These are phyloP conservation scores for Macrotis lagotis DNA, from an alignment of 2,113 vertebrate genomes.

Conservation along the genomic window DNA sequence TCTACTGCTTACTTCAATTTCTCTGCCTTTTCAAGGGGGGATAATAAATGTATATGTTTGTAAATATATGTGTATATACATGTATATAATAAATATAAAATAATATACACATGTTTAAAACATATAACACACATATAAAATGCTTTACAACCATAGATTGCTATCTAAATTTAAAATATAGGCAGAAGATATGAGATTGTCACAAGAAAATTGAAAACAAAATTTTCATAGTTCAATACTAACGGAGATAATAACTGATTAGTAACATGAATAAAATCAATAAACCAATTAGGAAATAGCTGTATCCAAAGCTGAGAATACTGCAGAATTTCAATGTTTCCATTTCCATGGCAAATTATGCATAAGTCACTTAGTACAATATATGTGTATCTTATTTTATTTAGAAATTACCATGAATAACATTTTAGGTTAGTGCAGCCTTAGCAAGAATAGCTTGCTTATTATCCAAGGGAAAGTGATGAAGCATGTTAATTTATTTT, in stretches of 20 bases:
- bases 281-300: not conserved
- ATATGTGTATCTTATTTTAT: not conserved
- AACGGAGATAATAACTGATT: not conserved
- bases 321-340: not conserved
- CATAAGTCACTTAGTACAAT: not conserved
- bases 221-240: not conserved
- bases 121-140: not conserved
- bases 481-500: not conserved
- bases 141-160: not conserved
- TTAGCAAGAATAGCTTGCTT: not conserved
- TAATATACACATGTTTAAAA: too few relatives aligned
- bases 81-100: too few relatives aligned
- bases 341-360: not conserved
- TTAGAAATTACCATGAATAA: not conserved
- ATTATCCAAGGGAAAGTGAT: not conserved
- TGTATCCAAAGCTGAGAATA: not conserved
- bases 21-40: not conserved
- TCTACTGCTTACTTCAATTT: not conserved
- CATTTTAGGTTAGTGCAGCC: not conserved
- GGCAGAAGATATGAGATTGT: not conserved
- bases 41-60: too few relatives aligned
- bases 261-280: not conserved
- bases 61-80: too few relatives aligned
- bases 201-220: not conserved
- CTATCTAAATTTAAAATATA: not conserved